Percentiles rank a stretch among this genome's conserved stretches.
These are phyloP conservation scores for Drosophila leonis DNA, from an alignment of 2,888 invertebrate genomes.

Conservation along the genomic window DNA sequence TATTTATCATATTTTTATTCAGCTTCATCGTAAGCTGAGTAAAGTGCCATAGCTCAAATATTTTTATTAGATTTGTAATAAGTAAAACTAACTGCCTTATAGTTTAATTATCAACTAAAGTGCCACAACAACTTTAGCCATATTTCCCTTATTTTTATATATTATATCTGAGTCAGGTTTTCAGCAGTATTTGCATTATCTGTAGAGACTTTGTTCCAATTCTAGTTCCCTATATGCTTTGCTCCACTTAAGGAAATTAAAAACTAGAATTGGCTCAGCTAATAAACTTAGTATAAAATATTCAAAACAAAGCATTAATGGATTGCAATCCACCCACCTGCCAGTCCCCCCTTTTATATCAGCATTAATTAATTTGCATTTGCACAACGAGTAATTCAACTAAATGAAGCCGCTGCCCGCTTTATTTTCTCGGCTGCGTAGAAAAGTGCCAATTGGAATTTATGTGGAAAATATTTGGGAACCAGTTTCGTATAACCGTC, in stretches of 20 bases:
- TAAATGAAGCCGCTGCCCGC: slow-evolving; percentile 12
- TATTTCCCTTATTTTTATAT: background rate
- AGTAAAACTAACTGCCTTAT: background rate
- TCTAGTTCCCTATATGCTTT: slow-evolving; percentile 1
- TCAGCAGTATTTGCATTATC: background rate
- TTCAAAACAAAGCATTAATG: slow-evolving; percentile 13
- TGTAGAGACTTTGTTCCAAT: background rate
- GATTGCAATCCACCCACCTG: slow-evolving; percentile 8
- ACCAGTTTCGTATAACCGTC: slow-evolving; percentile 58
- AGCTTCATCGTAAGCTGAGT: background rate
- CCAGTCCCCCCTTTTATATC: background rate
- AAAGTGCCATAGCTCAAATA: background rate
- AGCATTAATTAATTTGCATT: slow-evolving; percentile 37
- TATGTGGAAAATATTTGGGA: slow-evolving; percentile 54
- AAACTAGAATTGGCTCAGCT: slow-evolving; percentile 16
- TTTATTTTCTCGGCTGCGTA: background rate
- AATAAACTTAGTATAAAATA: slow-evolving; percentile 7
- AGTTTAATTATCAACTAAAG: background rate
- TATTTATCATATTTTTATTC: background rate
- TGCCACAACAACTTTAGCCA: background rate
- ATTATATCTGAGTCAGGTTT: background rate
- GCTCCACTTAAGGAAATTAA: slow-evolving; percentile 39
- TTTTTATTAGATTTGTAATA: background rate
- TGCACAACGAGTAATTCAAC: slow-evolving; percentile 29
- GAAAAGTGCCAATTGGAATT: slow-evolving; percentile 30